Percentiles rank a stretch among this genome's conserved stretches.
Conservation (phyloP, 2,888 invertebrate genomes). For the Sphaerophoria taeniata region DNA sequence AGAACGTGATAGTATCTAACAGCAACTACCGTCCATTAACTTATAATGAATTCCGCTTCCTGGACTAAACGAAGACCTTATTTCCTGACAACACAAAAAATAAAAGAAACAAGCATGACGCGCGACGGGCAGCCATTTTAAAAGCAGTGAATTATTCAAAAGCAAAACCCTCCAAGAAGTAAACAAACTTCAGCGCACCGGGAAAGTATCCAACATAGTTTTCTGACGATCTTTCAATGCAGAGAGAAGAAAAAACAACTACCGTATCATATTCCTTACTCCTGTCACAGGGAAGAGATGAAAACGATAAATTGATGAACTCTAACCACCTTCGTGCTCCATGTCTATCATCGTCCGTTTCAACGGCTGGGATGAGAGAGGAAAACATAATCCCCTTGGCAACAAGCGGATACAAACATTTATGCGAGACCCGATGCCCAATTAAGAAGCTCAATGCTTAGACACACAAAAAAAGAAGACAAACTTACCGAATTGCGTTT, state of each 20-base stretch:
- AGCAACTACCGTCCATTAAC: neutral
- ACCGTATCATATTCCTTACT: no score
- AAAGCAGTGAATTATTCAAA: neutral
- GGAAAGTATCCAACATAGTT: neutral
- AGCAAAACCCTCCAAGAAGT: neutral
- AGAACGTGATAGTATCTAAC: neutral
- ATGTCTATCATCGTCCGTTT: neutral
- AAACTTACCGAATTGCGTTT: slow-evolving; percentile 90
- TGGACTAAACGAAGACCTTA: neutral
- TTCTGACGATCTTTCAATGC: neutral
- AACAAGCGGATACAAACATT: neutral
- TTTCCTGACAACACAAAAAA: no score
- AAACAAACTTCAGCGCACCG: neutral
- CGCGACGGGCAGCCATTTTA: neutral
- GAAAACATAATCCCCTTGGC: neutral
- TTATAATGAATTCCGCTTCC: neutral
- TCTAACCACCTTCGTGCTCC: neutral
- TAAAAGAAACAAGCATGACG: no score
- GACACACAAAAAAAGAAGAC: no score
- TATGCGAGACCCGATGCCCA: neutral
- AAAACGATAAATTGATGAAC: slow-evolving; percentile 5
- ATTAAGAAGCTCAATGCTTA: neutral
- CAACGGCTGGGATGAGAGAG: neutral
- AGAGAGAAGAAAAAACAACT: neutral
- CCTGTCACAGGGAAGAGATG: no score